Evolutionary conservation across 2,797 vertebrate genomes (phyloP).

Genomic region (Periophthalmus magnuspinnatus): DNA sequence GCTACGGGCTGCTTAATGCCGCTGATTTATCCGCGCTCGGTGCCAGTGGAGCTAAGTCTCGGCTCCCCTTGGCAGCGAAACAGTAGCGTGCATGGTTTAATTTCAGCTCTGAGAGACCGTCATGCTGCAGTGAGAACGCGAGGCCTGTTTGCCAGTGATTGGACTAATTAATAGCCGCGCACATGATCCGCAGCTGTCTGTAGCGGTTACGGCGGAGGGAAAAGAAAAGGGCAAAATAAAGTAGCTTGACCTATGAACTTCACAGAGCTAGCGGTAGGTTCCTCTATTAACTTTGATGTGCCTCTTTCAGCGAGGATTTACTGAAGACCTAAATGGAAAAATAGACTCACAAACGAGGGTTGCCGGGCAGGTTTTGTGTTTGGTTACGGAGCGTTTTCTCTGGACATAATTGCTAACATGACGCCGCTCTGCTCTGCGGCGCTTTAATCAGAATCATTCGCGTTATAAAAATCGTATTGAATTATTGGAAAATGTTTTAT

Average conservation of each 20-base stretch:
- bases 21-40: constrained; percentile 69
- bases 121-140: constrained; percentile 63
- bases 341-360: constrained; percentile 8
- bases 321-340: constrained; percentile 23
- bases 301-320: constrained; percentile 9
- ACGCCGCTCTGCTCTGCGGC: neutral
- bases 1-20: constrained; percentile 64
- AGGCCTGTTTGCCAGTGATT: constrained; percentile 71
- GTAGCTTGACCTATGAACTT: constrained; percentile 46
- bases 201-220: constrained; percentile 37
- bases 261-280: constrained; percentile 16
- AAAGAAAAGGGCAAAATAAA: constrained; percentile 32
- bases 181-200: constrained; percentile 63
- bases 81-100: constrained; percentile 72
- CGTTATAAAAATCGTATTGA: neutral
- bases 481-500: neutral
- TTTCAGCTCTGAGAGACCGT: constrained; percentile 73
- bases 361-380: constrained; percentile 32
- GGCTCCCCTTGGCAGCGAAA: constrained; percentile 64
- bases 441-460: neutral
- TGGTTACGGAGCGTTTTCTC: constrained; percentile 33
- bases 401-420: constrained; percentile 49
- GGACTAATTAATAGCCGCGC: constrained; percentile 75
- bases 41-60: constrained; percentile 72
- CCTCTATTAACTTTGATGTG: constrained; percentile 27